Evolutionary conservation across 2,888 invertebrate genomes (phyloP), one percentile per base, ranked within the genome.

Genomic region (Argyresthia albistria): DNA sequence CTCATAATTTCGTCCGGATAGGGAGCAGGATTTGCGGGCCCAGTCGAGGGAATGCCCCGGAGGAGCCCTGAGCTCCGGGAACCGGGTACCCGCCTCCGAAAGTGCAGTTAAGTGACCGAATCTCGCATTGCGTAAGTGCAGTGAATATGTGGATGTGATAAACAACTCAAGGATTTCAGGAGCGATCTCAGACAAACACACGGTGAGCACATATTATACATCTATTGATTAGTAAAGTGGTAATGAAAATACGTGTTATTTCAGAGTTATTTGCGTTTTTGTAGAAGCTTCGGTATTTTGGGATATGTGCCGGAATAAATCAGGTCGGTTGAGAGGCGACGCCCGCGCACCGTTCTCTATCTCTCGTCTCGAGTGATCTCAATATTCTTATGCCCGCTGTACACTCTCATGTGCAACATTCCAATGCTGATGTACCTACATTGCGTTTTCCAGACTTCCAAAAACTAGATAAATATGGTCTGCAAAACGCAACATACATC

Each of bases 1-100:
- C 81, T 78, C 82, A 75, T 81, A 84, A 87, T 83, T 82, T 81
- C 78, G 74, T 80, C 80, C 81, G 76, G 77, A 79, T 84, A 81
- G 87, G 83, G 84, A 67, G 74, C 73, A 70, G 66, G 79, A 78
- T 81, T 81, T 75, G 73, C 80, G 64, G 70, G 65, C 8, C 3
- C 51, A 50, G 53, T 51, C 51, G 49, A 49, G 12, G 43, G 49
- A 46, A 43, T 11, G 59, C 2, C 25, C 48, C 14, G n/a, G 10
- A 35, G 43, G 9, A 36, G 25, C 64, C 43, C n/a, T 15, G 9
- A 4, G 58, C 60, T 56, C 58, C 59, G 58, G 56, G 59, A 60
- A 35, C 45, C 11, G 51, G 53, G 55, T 52, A 12, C 12, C 15
- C 54, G 54, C 58, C 56, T 54, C 53, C 58, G 53, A 54, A 58